Evolutionary conservation across 1,140 invertebrate species (phyloP).

Genomic region (Augochlora pura): DNA sequence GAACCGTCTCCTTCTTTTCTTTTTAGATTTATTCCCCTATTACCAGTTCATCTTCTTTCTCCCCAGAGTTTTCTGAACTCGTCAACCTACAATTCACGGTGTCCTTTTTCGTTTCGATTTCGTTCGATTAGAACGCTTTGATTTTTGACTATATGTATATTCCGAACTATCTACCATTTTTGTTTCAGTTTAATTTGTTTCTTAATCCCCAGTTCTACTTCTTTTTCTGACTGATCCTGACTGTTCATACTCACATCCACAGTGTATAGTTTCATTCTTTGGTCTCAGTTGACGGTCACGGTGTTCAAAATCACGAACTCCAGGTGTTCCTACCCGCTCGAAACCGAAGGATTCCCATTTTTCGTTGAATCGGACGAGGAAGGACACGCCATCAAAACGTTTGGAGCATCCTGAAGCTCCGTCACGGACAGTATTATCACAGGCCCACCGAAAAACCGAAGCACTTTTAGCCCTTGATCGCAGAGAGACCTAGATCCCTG

Average conservation of each 20-base stretch:
- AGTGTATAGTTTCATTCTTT: constrained; percentile 13
- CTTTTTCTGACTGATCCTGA: no score
- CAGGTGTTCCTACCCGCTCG: constrained; percentile 29
- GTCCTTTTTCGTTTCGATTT: no score
- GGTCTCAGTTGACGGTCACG: not conserved
- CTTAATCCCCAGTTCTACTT: no score
- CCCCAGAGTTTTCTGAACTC: no score
- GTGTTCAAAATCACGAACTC: constrained; percentile 13
- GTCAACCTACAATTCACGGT: no score
- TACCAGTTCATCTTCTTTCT: not conserved
- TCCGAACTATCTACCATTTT: no score
- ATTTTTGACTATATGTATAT: no score
- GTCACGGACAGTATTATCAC: not conserved
- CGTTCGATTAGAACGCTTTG: no score
- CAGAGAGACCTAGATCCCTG: no score
- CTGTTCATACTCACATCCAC: no score
- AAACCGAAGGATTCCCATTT: constrained; percentile 22
- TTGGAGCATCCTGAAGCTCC: constrained; percentile 20
- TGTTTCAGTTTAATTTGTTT: no score
- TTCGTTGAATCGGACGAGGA: constrained; percentile 23
- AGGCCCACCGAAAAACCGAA: constrained; percentile 8
- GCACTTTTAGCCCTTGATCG: no score
- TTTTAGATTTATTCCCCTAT: not conserved
- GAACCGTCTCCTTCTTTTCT: not conserved
- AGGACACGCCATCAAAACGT: constrained; percentile 15